Evolutionary conservation across 92 coral and sea anemone species (phyloP).

Genomic region (Porites lobata): DNA sequence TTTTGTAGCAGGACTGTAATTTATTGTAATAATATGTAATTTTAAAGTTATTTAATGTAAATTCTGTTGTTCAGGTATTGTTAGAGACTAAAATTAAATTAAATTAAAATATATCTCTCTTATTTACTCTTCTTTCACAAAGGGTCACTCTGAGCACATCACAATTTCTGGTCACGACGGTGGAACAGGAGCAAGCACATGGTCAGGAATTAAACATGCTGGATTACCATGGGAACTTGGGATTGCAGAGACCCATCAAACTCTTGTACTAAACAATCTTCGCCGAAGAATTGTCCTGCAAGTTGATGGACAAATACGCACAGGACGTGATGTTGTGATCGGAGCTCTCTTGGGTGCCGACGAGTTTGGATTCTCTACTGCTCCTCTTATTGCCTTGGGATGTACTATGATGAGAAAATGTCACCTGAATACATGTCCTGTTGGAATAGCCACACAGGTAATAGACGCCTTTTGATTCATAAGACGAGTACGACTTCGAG

Average conservation of each 20-base stretch:
- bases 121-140: neutral
- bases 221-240: slow-evolving; percentile 99
- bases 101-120: too few relatives aligned
- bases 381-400: slow-evolving; percentile 96
- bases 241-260: slow-evolving; percentile 94
- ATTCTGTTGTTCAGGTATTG: too few relatives aligned
- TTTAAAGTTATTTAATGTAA: too few relatives aligned
- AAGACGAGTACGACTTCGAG: too few relatives aligned
- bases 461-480: neutral
- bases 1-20: too few relatives aligned
- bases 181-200: slow-evolving; percentile 99
- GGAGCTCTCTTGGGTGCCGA: slow-evolving; percentile 97
- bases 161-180: slow-evolving; percentile 98
- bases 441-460: slow-evolving; percentile 99
- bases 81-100: too few relatives aligned
- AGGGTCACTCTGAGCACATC: slow-evolving; percentile 99
- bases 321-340: slow-evolving; percentile 94
- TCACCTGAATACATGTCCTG: slow-evolving; percentile 97
- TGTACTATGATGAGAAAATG: slow-evolving; percentile 99
- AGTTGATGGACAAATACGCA: slow-evolving; percentile 96
- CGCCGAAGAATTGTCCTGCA: slow-evolving; percentile 93
- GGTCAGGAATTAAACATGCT: slow-evolving; percentile 99
- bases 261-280: slow-evolving; percentile 91
- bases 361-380: slow-evolving; percentile 97
- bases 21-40: too few relatives aligned